A percentile compares a stretch with the other conserved stretches of the same genome.
These are phyloP conservation scores for Dendrolimus pini DNA, from an alignment of 2,888 invertebrate genomes.

Conservation along the genomic window DNA sequence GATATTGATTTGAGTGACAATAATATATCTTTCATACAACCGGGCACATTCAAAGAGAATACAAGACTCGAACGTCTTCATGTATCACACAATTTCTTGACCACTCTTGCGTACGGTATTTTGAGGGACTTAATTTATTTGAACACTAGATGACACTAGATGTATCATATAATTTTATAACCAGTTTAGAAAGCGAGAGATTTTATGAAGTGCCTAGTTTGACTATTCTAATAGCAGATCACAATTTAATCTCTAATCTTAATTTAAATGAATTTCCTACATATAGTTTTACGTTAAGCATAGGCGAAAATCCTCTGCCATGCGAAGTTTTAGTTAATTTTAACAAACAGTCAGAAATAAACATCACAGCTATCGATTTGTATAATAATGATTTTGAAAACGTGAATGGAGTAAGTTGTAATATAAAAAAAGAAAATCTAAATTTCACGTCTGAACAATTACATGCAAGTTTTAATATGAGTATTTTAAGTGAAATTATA, in stretches of 20 bases:
- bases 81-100: slow-evolving; percentile 45
- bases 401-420: slow-evolving; percentile 30
- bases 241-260: slow-evolving; percentile 39
- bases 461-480: slow-evolving; percentile 5
- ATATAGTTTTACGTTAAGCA: slow-evolving; percentile 34
- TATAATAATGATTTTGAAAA: slow-evolving; percentile 25
- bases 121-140: slow-evolving; percentile 39
- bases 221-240: slow-evolving; percentile 36
- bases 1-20: slow-evolving; percentile 46
- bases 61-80: slow-evolving; percentile 30
- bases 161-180: slow-evolving; percentile 43
- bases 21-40: slow-evolving; percentile 39
- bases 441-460: background rate
- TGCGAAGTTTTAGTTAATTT: slow-evolving; percentile 38
- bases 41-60: slow-evolving; percentile 45
- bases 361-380: slow-evolving; percentile 30
- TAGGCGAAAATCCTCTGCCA: slow-evolving; percentile 51
- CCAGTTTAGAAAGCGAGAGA: slow-evolving; percentile 38
- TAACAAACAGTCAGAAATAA: slow-evolving; percentile 18
- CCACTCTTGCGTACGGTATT: slow-evolving; percentile 38
- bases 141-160: slow-evolving; percentile 34
- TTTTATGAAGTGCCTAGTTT: slow-evolving; percentile 40
- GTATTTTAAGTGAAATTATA: slow-evolving; percentile 21
- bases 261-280: slow-evolving; percentile 32
- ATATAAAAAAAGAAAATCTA: slow-evolving; percentile 7